Evolutionary conservation across 2,888 invertebrate genomes (phyloP), one percentile per base, ranked within the genome.

Genomic region (Lasius platythorax): DNA sequence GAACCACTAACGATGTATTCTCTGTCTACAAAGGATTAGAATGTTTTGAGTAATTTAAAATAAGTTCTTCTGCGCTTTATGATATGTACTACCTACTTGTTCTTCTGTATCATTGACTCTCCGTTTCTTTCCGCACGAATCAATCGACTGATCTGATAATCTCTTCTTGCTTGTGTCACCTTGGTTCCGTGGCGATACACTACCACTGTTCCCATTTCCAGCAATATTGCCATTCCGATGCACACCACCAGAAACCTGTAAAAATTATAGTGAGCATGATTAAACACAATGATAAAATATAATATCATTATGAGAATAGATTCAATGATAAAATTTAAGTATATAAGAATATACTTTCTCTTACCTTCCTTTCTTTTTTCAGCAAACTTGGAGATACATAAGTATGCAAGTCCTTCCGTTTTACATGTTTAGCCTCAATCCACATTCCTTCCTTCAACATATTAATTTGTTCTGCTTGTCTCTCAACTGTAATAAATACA

Each of bases 341-440:
- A 58, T 53, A 18, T 9, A 23, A 64, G 30, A 67, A 30, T 53
- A 33, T 58, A 3, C 0, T 33, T 30, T 9, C 5, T 8, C 50
- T 11, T 85, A 96, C 96, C 92, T 97, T 97, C 84, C 97, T 96
- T 94, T 98, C 98, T 58, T 97, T 96, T 93, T 97, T 97, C 64
- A 97, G 94, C 87, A 97, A 96, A 89, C 96, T 96, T 15, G 96
- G 96, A 9, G 97, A 96, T 87, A 98, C 95, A 95, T 98, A 98
- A 92, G 97, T 97, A 88, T 96, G 96, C 58, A 98, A 95, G 91
- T 97, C 97, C 95, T 97, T 98, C 93, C 97, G 97, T 88, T 97
- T 97, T 0, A 99, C 98, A 95, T 99, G 98, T 6, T 98, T 97
- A 1, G 98, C 98, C 96, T 99, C 97, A 58, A 98, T 96, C 91